These are phyloP conservation scores for Plebejus argus DNA, from an alignment of 2,888 invertebrate genomes.

Conservation along the genomic window DNA sequence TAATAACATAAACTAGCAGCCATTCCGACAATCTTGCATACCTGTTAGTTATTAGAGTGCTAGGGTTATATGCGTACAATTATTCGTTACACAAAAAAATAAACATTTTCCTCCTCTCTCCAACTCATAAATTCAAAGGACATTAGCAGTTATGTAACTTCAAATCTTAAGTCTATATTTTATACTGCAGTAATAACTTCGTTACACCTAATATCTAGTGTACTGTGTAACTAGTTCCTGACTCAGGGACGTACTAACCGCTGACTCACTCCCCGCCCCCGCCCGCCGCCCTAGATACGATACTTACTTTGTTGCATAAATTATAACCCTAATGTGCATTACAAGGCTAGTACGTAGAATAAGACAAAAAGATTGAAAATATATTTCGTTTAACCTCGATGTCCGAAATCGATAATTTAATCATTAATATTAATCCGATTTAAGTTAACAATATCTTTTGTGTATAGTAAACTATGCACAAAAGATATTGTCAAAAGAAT, in stretches of 20 bases:
- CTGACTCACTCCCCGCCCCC: constrained; percentile 13
- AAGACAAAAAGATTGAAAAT: not conserved
- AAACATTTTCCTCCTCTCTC: not conserved
- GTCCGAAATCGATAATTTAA: not conserved
- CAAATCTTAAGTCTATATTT: not conserved
- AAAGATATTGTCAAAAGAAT: no score
- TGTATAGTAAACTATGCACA: no score
- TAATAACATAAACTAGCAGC: no score
- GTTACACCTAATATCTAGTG: not conserved
- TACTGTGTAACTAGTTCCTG: not conserved
- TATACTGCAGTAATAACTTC: not conserved
- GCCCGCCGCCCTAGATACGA: not conserved
- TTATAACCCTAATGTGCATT: not conserved
- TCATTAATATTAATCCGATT: not conserved
- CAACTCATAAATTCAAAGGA: not conserved
- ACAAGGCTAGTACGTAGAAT: not conserved
- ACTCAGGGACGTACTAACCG: constrained; percentile 5
- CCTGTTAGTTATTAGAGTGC: no score
- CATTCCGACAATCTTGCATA: no score
- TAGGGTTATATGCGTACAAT: no score
- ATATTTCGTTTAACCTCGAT: not conserved
- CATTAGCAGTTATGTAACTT: not conserved
- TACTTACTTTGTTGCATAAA: constrained; percentile 19
- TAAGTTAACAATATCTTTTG: no score
- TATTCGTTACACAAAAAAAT: not conserved